These are phyloP conservation scores for Limonius californicus DNA, from an alignment of 1,140 invertebrate genomes.

Conservation along the genomic window DNA sequence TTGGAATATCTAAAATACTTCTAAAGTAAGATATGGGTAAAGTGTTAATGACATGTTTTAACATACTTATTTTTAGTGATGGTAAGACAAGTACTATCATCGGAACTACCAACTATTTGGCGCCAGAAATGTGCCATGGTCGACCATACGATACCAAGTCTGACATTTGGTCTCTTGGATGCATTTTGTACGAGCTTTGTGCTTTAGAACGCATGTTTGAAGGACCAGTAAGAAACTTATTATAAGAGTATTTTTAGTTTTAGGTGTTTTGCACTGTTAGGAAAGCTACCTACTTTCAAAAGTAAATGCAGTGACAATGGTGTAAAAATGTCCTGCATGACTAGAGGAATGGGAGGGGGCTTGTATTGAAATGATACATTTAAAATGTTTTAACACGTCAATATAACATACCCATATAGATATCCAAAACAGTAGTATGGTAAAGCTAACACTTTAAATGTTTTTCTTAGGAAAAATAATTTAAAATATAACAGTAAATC, in stretches of 20 bases:
- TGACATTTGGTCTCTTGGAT: slow-evolving; percentile 85
- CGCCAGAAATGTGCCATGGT: slow-evolving; percentile 78
- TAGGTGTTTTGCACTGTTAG: too few relatives aligned
- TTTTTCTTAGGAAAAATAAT: too few relatives aligned
- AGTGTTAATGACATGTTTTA: not conserved
- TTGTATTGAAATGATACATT: too few relatives aligned
- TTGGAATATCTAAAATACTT: slow-evolving; percentile 73
- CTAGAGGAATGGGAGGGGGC: too few relatives aligned
- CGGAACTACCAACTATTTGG: slow-evolving; percentile 82
- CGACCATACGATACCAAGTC: slow-evolving; percentile 70
- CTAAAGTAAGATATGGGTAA: slow-evolving; percentile 39
- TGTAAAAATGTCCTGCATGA: not conserved
- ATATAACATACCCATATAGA: too few relatives aligned
- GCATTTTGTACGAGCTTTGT: slow-evolving; percentile 74
- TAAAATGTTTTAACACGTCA: too few relatives aligned
- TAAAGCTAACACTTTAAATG: too few relatives aligned
- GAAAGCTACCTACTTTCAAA: too few relatives aligned
- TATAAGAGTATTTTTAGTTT: not conserved
- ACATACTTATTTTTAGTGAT: slow-evolving; percentile 37
- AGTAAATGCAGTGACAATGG: too few relatives aligned
- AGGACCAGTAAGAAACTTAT: slow-evolving; percentile 50
- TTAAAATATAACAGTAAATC: too few relatives aligned
- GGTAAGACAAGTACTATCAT: slow-evolving; percentile 58
- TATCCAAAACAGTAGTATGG: too few relatives aligned
- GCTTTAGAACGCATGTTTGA: slow-evolving; percentile 56